Base-by-base conservation (phyloP, 2,888 invertebrate species). In the Terebella lapidaria region DNA sequence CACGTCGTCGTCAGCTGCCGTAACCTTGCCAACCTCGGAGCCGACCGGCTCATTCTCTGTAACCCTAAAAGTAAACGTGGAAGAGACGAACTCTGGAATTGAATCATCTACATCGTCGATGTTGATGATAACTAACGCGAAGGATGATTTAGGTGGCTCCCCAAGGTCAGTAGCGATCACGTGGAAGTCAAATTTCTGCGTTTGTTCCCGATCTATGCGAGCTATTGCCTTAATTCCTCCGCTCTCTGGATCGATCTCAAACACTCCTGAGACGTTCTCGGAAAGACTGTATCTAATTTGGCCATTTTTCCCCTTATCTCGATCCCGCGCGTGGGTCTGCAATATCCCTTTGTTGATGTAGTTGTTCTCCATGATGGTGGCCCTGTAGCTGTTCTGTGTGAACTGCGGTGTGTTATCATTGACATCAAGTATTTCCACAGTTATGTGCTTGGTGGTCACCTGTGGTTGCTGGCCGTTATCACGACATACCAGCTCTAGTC, bases 161-260 rank as follows among this genome's bases (percentile, higher is more conserved):
- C 59, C 62, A 1, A 27, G 30, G 28, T 67, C 63, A 3, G 54
- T 60, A 26, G 67, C 67, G n/a, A 59, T 51, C 22, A 63, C 62
- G 20, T 58, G 28, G 4, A 67, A 51, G 26, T 64, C 45, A 35
- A 59, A 67, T 25, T 56, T 54, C 1, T 62, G 51, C 27, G 42
- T 35, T 15, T 54, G 42, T 35, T 67, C 67, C 22, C 67, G 30
- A 52, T 67, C 67, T 4, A 67, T 51, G 10, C 24, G 25, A 5
- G n/a, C 20, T 15, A 90, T 88, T 0, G 95, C 95, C 1, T 89
- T 89, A 0, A 96, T 88, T 18, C 89, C 85, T 0, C 95, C 96
- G 0, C 89, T 87, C 57, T 88, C 85, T 0, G 90, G 83, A 77
- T 95, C 92, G 26, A 60, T 27, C 15, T 24, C 25, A 26, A 62